A percentile compares a stretch with the other conserved stretches of the same genome.
phyloP scores from a whole-genome alignment of 2,888 invertebrate species.

The Calliopum simillimum region DNA sequence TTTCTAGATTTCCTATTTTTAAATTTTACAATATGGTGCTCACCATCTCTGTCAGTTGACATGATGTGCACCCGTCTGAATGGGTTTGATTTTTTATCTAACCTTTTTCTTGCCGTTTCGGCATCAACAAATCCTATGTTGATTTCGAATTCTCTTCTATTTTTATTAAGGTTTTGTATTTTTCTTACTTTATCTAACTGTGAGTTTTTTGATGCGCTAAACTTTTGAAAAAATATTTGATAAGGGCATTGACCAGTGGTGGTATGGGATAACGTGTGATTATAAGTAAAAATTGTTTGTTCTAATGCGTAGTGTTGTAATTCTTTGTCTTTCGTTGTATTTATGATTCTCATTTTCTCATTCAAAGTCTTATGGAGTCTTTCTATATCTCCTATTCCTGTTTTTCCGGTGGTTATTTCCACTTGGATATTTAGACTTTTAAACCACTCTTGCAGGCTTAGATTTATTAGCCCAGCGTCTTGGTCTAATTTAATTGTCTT shows the following conservation, averaged over 20 bases:
- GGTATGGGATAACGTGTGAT: slow-evolving; percentile 29
- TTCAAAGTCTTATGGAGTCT: slow-evolving; percentile 42
- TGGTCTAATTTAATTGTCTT: slow-evolving; percentile 33
- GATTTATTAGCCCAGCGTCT: slow-evolving; percentile 38
- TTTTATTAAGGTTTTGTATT: slow-evolving; percentile 33
- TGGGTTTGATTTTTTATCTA: slow-evolving; percentile 35
- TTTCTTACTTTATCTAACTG: slow-evolving; percentile 27
- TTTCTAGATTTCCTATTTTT: slow-evolving; percentile 34
- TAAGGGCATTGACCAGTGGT: slow-evolving; percentile 27
- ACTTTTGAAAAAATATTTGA: slow-evolving; percentile 35
- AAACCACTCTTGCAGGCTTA: slow-evolving; percentile 34
- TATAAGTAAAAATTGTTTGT: slow-evolving; percentile 30
- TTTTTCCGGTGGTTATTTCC: slow-evolving; percentile 40
- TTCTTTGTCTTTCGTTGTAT: slow-evolving; percentile 31
- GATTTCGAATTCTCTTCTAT: slow-evolving; percentile 20
- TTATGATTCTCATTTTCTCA: slow-evolving; percentile 37
- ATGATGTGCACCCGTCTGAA: slow-evolving; percentile 32
- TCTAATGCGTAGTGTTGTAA: slow-evolving; percentile 31
- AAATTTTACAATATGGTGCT: slow-evolving; percentile 40
- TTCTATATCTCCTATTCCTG: slow-evolving; percentile 39
- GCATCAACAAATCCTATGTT: slow-evolving; percentile 34
- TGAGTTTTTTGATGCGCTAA: background rate
- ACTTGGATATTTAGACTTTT: slow-evolving; percentile 35
- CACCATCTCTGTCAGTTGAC: slow-evolving; percentile 27
- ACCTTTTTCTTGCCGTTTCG: slow-evolving; percentile 35